Evolutionary conservation across 1,140 invertebrate genomes (phyloP), one percentile per base, ranked within the genome.

Genomic region (Sarcophaga bullata): DNA sequence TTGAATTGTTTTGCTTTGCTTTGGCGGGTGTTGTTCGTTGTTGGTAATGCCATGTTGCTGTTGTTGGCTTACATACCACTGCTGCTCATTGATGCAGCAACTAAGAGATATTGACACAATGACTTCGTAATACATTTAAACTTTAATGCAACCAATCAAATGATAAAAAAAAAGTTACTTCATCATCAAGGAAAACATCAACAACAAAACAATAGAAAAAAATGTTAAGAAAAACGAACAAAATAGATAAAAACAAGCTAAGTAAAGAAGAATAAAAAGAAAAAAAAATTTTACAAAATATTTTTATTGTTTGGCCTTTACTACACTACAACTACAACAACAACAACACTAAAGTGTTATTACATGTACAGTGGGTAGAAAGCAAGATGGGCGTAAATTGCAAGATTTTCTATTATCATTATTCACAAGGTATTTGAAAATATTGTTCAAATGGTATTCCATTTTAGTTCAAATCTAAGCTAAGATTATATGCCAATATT

Each of bases 61-160:
- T 25, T 68, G 62, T n/a, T 68, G n/a, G 62, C 19, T 68, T 17
- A 68, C 62, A 68, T 68, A 68, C 62, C 62, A 68, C 25, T 37
- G 17, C 62, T 68, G 17, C 62, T 68, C 62, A 68, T 19, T 68
- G 62, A 68, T 68, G 62, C 62, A 68, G 62, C 62, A 68, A 68
- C 17, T 19, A 52, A 52, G 50, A 68, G n/a, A 68, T 68, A 68
- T 68, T 68, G 62, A 68, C 62, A 68, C 62, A 68, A 19, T 68
- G 62, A 68, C 62, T 68, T 68, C 62, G 62, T 68, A 68, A 68
- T 68, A 68, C 19, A 68, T 19, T 37, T 68, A 68, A 68, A 68
- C 62, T 68, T 68, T 68, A 58, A 37, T 37, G 25, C 25, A 37
- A 37, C 25, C 25, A 37, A 37, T 37, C 1, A 37, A 37, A 37